Conservation (phyloP, 2,797 vertebrate species). For the Menidia menidia region DNA sequence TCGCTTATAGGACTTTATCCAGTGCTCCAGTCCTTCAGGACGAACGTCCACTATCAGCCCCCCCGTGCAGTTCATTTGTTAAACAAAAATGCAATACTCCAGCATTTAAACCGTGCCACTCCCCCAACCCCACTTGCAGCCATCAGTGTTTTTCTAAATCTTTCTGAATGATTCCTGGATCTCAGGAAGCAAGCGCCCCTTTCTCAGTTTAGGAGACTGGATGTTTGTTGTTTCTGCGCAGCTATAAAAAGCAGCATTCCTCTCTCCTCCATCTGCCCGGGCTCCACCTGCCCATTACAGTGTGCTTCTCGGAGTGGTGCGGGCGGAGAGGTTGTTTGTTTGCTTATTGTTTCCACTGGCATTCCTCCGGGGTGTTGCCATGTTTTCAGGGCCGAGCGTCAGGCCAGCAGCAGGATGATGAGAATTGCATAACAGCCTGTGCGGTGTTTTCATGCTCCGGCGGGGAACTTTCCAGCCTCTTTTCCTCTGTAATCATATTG, state of each 20-base stretch:
- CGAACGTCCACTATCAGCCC: background rate
- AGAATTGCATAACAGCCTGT: constrained; percentile 53
- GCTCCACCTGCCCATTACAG: constrained; percentile 43
- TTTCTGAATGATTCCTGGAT: constrained; percentile 3
- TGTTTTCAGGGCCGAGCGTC: constrained; percentile 30
- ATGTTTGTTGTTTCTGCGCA: constrained; percentile 20
- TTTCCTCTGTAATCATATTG: constrained; percentile 22
- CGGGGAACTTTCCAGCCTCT: constrained; percentile 9
- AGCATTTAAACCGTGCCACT: constrained; percentile 4
- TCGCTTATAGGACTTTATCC: constrained; percentile 3
- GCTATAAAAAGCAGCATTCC: constrained; percentile 39
- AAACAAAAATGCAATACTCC: background rate
- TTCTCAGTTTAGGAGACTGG: background rate
- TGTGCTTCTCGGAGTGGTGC: constrained; percentile 12
- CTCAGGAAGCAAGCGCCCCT: background rate
- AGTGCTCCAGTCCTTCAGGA: background rate
- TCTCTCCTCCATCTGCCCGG: background rate
- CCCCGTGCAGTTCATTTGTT: constrained; percentile 5
- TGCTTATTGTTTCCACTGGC: constrained; percentile 42
- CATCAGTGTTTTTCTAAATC: background rate
- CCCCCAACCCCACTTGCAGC: background rate
- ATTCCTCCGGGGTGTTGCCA: constrained; percentile 47
- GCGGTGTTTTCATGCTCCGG: constrained; percentile 14
- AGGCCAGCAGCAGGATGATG: constrained; percentile 37
- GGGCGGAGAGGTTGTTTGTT: constrained; percentile 10